Percentiles rank a stretch among this genome's conserved stretches.
These are phyloP conservation scores for Polia nebulosa DNA, from an alignment of 2,888 invertebrate species.

Conservation along the genomic window DNA sequence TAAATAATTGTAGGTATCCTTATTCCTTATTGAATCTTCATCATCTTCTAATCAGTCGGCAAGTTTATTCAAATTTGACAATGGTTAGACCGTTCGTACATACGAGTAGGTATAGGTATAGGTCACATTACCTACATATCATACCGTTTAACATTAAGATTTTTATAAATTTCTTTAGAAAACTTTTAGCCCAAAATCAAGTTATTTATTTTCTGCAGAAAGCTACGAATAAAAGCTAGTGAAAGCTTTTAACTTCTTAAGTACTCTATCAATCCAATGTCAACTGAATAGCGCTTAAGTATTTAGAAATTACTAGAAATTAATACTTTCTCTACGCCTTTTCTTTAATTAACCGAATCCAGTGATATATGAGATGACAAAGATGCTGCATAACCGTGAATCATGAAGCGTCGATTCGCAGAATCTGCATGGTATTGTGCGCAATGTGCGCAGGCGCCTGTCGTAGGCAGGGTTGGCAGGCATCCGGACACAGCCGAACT, in stretches of 20 bases:
- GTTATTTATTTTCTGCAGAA: constrained; percentile 10
- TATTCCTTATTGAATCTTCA: background rate
- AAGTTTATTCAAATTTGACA: background rate
- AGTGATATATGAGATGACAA: constrained; percentile 72
- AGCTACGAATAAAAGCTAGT: constrained; percentile 11
- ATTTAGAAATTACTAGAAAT: constrained; percentile 19
- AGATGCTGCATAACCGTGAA: constrained; percentile 80
- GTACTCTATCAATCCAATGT: constrained; percentile 19
- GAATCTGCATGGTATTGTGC: constrained; percentile 71
- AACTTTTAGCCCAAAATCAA: background rate
- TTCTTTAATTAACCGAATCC: constrained; percentile 52
- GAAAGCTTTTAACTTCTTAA: constrained; percentile 31
- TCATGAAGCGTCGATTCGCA: constrained; percentile 78
- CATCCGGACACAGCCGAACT: background rate
- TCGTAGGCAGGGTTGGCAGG: constrained; percentile 38
- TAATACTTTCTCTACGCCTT: constrained; percentile 55
- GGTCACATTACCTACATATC: too few species aligned
- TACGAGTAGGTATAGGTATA: too few species aligned
- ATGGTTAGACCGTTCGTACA: background rate
- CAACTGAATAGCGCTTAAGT: constrained; percentile 19
- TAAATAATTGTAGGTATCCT: constrained; percentile 1
- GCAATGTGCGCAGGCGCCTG: constrained; percentile 68
- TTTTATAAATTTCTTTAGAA: background rate
- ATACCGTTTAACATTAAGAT: background rate
- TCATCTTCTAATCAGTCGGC: background rate